Evolutionary conservation across 2,888 invertebrate species (phyloP), one percentile per base, ranked within the genome.

Genomic region (Caenorhabditis sp.): DNA sequence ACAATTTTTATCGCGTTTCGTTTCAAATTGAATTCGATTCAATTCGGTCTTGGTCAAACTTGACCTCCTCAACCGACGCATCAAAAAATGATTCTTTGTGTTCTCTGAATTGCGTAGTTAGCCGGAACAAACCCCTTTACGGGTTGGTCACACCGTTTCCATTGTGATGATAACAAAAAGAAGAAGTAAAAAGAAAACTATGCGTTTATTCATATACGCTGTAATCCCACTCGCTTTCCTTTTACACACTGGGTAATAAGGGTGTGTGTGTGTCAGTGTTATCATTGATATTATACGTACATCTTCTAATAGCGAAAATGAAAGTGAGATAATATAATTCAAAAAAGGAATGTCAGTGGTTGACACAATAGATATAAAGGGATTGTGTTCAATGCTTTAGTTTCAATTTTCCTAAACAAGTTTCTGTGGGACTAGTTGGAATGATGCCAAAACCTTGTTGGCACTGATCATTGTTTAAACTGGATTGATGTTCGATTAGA

Each of bases 111-210:
- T 35, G 2, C 30, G 6, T 9, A 30, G 17, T 46, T 35, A 22
- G 37, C 46, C 59, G 59, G 59, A 59, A 59, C 59, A 26, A 41
- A 26, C 6, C 7, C n/a, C 11, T 61, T 41, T 41, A 17, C 53
- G n/a, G n/a, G n/a, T n/a, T n/a, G n/a, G n/a, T n/a, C n/a, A n/a
- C n/a, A n/a, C n/a, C n/a, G n/a, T 41, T 17, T 41, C 17, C 63
- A 63, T 53, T 63, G 63, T 63, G 53, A 66, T 50, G 48, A 66
- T 56, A 56, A 66, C 48, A 56, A 58, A 35, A 59, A 58, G 52
- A 6, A 22, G n/a, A n/a, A n/a, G n/a, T n/a, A n/a, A n/a, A n/a
- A 62, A 48, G 37, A 50, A 50, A 58, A 58, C 58, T 58, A 68
- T 68, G 56, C 65, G 55, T 56, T 45, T 32, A 68, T 48, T 56